phyloP scores from a whole-genome alignment of 2,888 invertebrate species.

The Plebejus melissa region DNA sequence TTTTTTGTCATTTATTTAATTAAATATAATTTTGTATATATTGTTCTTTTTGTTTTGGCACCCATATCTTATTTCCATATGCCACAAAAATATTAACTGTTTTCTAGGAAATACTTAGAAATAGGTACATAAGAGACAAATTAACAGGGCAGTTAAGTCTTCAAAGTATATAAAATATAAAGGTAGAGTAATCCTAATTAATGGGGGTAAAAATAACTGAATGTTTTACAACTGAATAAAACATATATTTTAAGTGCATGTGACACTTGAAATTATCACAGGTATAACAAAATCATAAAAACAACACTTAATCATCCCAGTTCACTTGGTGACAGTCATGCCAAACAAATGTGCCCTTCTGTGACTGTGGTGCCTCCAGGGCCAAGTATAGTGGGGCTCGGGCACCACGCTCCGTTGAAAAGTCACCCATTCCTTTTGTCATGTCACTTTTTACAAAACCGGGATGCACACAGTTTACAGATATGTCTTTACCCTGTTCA shows the following conservation, averaged over 20 bases:
- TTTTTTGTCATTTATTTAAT: conserved; percentile 23
- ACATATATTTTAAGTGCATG: conserved; percentile 71
- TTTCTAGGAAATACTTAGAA: neutral
- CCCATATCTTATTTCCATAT: neutral
- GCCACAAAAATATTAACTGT: neutral
- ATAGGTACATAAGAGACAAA: neutral
- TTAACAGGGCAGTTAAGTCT: neutral
- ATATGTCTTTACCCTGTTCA: conserved; percentile 72
- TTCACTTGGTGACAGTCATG: conserved; percentile 73
- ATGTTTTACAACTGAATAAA: conserved; percentile 44
- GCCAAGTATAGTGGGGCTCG: conserved; percentile 66
- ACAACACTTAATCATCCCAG: conserved; percentile 68
- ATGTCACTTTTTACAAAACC: conserved; percentile 74
- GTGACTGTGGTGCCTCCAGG: conserved; percentile 65
- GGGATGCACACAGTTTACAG: conserved; percentile 72
- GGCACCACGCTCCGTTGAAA: conserved; percentile 67
- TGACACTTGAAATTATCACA: conserved; percentile 69
- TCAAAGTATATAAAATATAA: neutral
- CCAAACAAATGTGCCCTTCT: conserved; percentile 72
- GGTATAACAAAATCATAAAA: conserved; percentile 60
- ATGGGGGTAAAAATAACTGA: neutral
- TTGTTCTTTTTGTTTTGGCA: neutral
- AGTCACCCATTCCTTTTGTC: conserved; percentile 74
- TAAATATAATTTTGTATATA: conserved; percentile 23
- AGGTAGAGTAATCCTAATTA: neutral